phyloP scores from a whole-genome alignment of 2,888 invertebrate species.

The Patella ulyssiponensis region DNA sequence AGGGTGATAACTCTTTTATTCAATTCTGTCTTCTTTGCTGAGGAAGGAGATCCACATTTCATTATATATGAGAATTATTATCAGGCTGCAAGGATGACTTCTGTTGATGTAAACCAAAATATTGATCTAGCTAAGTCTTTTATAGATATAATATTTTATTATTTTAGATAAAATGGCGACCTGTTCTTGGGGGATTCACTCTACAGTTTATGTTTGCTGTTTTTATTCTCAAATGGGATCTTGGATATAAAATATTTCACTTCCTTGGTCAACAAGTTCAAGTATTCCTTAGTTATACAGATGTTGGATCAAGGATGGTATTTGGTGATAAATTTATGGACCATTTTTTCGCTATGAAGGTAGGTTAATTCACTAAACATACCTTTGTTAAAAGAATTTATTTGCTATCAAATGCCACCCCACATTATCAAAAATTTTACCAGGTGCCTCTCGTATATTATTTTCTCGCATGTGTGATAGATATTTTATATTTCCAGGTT shows the following conservation, averaged over 20 bases:
- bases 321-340: slow-evolving; percentile 77
- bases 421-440: no score
- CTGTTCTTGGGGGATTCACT: slow-evolving; percentile 84
- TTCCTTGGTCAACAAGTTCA: slow-evolving; percentile 81
- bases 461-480: no score
- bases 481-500: slow-evolving; percentile 70
- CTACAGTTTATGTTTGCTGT: slow-evolving; percentile 90
- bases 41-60: no score
- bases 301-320: slow-evolving; percentile 86
- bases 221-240: slow-evolving; percentile 86
- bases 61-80: no score
- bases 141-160: not conserved
- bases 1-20: no score
- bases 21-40: no score
- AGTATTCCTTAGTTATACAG: slow-evolving; percentile 84
- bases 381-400: no score
- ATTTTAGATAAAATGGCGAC: slow-evolving; percentile 77
- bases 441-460: no score
- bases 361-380: slow-evolving; percentile 69
- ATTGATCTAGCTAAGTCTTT: no score
- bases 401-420: no score
- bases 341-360: slow-evolving; percentile 88
- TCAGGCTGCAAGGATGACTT: no score
- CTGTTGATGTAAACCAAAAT: no score
- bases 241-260: slow-evolving; percentile 81